Evolutionary conservation across 2,113 vertebrate species (phyloP), one percentile per base, ranked within the genome.

Genomic region (Sinosuthora webbiana): DNA sequence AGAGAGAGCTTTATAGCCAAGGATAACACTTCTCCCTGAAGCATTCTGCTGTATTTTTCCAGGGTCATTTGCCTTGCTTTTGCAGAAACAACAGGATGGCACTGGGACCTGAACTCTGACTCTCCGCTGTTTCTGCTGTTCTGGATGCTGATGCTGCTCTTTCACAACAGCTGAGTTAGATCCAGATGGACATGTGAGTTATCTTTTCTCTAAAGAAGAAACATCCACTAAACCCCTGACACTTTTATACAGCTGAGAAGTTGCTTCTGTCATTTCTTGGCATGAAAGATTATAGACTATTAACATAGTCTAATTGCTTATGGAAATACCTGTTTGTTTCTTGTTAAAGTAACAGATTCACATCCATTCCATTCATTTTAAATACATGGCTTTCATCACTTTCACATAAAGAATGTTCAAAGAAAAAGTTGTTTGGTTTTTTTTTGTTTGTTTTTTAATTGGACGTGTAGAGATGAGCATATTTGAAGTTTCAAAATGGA

Each of bases 1-100:
- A 41, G 41, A 70, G 55, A 50, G 57, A 77, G 28, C 25, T 78
- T 82, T 76, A 45, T 20, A 79, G 78, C 25, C 70, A 76, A 96
- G 45, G 55, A 42, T 80, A 95, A 76, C 69, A 70, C 84, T 49
- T 91, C 73, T 78, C 65, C 30, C 71, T 50, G 56, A 44, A 60
- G 78, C 47, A 39, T 53, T 91, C 71, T 59, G 42, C 90, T 79
- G 62, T 62, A 21, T 63, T 95, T 96, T 96, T 87, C 89, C 94
- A 93, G 86, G 64, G 76, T 85, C 59, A 2, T 86, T 91, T 89
- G 73, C 59, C 62, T 59, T 79, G 67, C 69, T 94, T 93, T 90
- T 80, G 56, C 70, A 80, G 90, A 92, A 97, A 96, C 79, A 96
- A 95, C 96, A 97, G 95, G 95, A 96, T 97, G 93, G 89, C 88